Percentiles rank a stretch among this genome's conserved stretches.
phyloP scores from a whole-genome alignment of 2,888 invertebrate species.

The Trissolcus brochymenae region DNA sequence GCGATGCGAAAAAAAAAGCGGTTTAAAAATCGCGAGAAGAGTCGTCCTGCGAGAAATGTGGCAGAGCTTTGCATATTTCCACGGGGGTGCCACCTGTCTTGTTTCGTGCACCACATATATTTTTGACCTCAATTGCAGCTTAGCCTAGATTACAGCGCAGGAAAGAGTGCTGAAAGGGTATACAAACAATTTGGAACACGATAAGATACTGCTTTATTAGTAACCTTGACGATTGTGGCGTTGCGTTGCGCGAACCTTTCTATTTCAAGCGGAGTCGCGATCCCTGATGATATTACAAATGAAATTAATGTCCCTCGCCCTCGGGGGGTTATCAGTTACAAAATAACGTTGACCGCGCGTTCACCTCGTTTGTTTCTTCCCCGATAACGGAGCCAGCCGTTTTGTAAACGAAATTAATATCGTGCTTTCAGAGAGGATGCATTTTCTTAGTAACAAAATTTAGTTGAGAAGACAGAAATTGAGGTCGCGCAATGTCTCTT shows the following conservation, averaged over 20 bases:
- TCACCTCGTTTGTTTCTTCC: conserved; percentile 21
- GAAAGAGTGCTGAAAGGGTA: conserved; percentile 58
- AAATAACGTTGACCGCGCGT: conserved; percentile 32
- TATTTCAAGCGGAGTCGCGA: conserved; percentile 42
- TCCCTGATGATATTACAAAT: conserved; percentile 36
- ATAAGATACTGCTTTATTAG: conserved; percentile 59
- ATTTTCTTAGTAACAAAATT: background rate
- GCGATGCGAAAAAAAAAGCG: conserved; percentile 2
- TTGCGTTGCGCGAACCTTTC: conserved; percentile 47
- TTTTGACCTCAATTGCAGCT: conserved; percentile 58
- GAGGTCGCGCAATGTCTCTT: too few relatives aligned
- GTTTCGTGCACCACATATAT: conserved; percentile 55
- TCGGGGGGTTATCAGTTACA: conserved; percentile 40
- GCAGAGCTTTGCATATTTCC: conserved; percentile 40
- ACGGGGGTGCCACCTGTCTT: conserved; percentile 47
- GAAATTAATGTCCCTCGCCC: conserved; percentile 35
- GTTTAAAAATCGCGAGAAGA: conserved; percentile 5
- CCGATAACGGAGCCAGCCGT: background rate
- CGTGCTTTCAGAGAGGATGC: background rate
- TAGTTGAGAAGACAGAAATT: too few relatives aligned
- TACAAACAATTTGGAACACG: conserved; percentile 59
- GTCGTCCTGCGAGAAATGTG: conserved; percentile 45
- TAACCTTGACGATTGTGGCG: conserved; percentile 52
- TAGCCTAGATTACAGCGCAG: conserved; percentile 58
- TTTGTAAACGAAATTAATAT: background rate